Evolutionary conservation across 1,140 invertebrate genomes (phyloP).

Genomic region (Ditylenchus dipsaci): DNA sequence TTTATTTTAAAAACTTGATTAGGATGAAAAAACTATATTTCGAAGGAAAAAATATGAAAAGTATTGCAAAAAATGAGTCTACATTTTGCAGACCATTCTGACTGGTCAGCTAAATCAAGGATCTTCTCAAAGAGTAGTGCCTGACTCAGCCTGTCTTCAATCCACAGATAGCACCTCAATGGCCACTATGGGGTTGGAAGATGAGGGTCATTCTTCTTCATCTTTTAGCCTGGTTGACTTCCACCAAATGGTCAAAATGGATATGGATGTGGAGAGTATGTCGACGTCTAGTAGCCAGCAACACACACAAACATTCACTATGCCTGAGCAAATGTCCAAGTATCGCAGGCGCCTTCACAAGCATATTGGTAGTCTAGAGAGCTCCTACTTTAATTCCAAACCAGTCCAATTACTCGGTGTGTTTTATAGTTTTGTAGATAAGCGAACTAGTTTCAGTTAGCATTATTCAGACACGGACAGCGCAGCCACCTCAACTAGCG

Average conservation of each 20-base stretch:
- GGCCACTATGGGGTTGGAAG: background rate
- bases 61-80: too few relatives aligned
- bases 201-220: slow-evolving; percentile 28
- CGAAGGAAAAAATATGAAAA: too few relatives aligned
- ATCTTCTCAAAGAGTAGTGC: slow-evolving; percentile 31
- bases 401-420: too few relatives aligned
- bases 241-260: background rate
- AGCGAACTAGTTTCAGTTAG: background rate
- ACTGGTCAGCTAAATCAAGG: slow-evolving; percentile 1
- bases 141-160: slow-evolving; percentile 37
- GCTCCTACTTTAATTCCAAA: slow-evolving; percentile 32
- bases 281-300: background rate
- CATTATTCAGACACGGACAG: too few relatives aligned
- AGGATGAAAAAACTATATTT: too few relatives aligned
- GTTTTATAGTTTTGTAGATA: background rate
- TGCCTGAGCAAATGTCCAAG: slow-evolving; percentile 23
- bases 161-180: background rate
- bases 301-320: background rate
- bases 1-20: too few relatives aligned
- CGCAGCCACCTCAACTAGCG: too few relatives aligned
- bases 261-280: background rate
- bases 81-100: background rate
- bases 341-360: slow-evolving; percentile 44
- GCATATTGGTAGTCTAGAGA: slow-evolving; percentile 34
- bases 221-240: slow-evolving; percentile 45